These are phyloP conservation scores for Aleiodes sp. DNA, from an alignment of 1,140 invertebrate genomes.

Conservation along the genomic window DNA sequence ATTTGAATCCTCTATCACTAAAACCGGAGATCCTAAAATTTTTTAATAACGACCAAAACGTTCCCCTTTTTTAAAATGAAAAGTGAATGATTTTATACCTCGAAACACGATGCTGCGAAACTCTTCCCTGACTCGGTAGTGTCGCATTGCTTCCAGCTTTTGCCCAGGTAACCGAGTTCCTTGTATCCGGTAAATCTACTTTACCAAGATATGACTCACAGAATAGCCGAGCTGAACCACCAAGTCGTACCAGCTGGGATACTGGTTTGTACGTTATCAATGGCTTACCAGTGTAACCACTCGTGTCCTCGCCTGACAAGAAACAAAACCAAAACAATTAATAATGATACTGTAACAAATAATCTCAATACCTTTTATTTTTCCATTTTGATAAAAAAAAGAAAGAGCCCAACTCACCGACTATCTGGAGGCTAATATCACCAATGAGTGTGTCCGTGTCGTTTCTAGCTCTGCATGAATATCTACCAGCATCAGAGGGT, in stretches of 20 bases:
- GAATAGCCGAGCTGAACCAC: constrained; percentile 72
- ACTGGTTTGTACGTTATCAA: constrained; percentile 64
- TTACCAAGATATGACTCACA: constrained; percentile 81
- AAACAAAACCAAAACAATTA: constrained; percentile 25
- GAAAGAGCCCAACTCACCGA: constrained; percentile 68
- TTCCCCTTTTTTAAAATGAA: too few species aligned
- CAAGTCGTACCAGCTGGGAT: constrained; percentile 65
- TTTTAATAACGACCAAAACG: too few species aligned
- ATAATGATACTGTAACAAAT: background rate
- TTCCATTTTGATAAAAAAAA: background rate
- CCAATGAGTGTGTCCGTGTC: constrained; percentile 73
- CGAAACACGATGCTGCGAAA: constrained; percentile 64
- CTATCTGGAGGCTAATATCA: constrained; percentile 72
- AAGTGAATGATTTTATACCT: constrained; percentile 61
- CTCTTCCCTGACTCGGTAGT: constrained; percentile 57
- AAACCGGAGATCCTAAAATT: too few species aligned
- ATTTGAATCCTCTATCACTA: too few species aligned
- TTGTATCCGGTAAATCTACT: constrained; percentile 77
- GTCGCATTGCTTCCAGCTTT: constrained; percentile 69
- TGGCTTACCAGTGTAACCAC: constrained; percentile 64
- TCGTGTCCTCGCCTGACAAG: constrained; percentile 56
- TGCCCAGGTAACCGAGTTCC: constrained; percentile 73
- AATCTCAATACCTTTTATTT: constrained; percentile 4
- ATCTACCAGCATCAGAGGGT: constrained; percentile 74
- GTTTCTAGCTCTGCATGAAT: constrained; percentile 77